phyloP scores from a whole-genome alignment of 2,888 invertebrate species.

The Cantharis flavilabris region DNA sequence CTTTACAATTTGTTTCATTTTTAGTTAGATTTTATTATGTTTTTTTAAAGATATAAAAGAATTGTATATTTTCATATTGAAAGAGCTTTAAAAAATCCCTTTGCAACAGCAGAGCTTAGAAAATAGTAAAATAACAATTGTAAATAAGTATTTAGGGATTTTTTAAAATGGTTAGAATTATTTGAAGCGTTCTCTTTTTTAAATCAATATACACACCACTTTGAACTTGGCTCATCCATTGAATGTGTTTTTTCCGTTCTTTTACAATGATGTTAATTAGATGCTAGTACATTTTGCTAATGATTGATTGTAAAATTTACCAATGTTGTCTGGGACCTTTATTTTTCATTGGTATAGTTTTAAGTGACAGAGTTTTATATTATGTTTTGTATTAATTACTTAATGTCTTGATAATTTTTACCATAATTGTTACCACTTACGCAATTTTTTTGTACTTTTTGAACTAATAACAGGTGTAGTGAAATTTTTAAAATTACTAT shows the following conservation, averaged over 20 bases:
- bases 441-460: constrained; percentile 27
- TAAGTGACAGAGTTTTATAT: constrained; percentile 25
- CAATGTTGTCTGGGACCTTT: constrained; percentile 1
- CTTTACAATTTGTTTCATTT: constrained; percentile 6
- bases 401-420: constrained; percentile 28
- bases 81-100: background rate
- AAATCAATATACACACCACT: background rate
- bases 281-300: background rate
- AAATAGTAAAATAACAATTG: background rate
- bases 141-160: background rate
- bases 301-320: constrained; percentile 6
- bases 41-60: background rate
- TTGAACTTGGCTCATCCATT: background rate
- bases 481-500: constrained; percentile 16
- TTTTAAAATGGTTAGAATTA: background rate
- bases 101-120: background rate
- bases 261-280: background rate
- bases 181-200: background rate
- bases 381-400: constrained; percentile 19
- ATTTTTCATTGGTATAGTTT: constrained; percentile 21
- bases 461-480: constrained; percentile 9
- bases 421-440: constrained; percentile 35
- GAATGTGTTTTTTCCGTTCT: background rate
- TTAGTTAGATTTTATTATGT: background rate
- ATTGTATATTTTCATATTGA: constrained; percentile 2